Evolutionary conservation across 2,888 invertebrate genomes (phyloP), one percentile per base, ranked within the genome.

Genomic region (Trichogramma evanescens): DNA sequence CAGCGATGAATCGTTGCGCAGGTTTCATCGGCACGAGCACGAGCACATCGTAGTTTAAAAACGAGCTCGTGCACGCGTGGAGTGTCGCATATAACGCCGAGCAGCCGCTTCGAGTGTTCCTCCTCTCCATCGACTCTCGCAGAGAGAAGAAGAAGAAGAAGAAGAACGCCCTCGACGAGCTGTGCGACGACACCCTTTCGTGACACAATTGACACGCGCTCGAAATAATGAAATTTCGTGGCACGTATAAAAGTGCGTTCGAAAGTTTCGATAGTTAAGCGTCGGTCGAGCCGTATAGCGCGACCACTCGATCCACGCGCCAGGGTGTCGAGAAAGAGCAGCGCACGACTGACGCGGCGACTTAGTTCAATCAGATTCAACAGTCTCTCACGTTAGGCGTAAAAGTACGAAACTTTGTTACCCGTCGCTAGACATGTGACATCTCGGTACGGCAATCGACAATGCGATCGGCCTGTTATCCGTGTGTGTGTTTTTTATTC

Each of bases 401-500:
- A 1, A 13, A 13, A 13, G 13, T 13, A 13, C 13, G 13, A 1
- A 13, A 13, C 13, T 13, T 13, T 13, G 13, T 13, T 48, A 48
- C 48, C 48, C 48, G 10, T n/a, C 48, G 48, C 10, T 48, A 10
- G 10, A n/a, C 10, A 48, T n/a, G 8, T 10, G 48, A 6, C 10
- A 48, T 6, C n/a, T 48, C 4, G 48, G 8, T 6, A 4, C 10
- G 8, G 48, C 10, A 7, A 48, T 9, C 9, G 10, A 10, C 10
- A n/a, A 48, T 2, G 6, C 6, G 9, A 9, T 48, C 10, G 8
- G 6, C 6, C 10, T 9, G 6, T 6, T 7, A n/a, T n/a, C 10
- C 10, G 13, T 56, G 41, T 13, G 9, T 56, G 3, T 57, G 13
- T n/a, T n/a, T n/a, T n/a, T n/a, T n/a, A 57, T 43, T 57, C 57